A percentile compares a stretch with the other conserved stretches of the same genome.
phyloP scores from a whole-genome alignment of 2,888 invertebrate genomes.

The Apamea epomidion region DNA sequence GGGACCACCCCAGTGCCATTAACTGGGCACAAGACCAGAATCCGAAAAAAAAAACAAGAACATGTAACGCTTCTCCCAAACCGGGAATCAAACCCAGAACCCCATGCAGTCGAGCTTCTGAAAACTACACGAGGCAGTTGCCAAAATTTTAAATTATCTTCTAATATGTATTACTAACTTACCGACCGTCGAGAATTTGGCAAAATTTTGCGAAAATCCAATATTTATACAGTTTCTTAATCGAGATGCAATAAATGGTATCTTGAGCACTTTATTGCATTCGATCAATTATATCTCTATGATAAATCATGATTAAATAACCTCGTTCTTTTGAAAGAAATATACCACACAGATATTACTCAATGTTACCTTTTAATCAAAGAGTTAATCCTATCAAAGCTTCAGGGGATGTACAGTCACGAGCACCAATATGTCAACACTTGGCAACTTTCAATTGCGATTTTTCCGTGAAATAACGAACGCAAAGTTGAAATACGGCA shows the following conservation, averaged over 20 bases:
- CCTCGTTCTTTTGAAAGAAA: constrained; percentile 14
- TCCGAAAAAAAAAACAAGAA: neutral
- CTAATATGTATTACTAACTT: constrained; percentile 27
- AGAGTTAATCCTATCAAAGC: constrained; percentile 24
- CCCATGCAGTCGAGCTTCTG: too few species aligned
- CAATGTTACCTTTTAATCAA: neutral
- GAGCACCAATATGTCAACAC: too few species aligned
- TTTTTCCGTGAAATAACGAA: too few species aligned
- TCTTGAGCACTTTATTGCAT: constrained; percentile 64
- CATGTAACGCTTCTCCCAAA: neutral
- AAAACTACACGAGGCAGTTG: neutral
- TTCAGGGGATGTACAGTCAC: neutral
- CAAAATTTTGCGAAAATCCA: neutral
- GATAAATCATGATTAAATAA: constrained; percentile 62
- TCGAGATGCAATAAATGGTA: constrained; percentile 63
- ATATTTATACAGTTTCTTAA: constrained; percentile 62
- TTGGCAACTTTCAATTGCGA: too few species aligned
- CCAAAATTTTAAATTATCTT: neutral
- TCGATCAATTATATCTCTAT: constrained; percentile 37
- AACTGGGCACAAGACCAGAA: neutral
- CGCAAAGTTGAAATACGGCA: too few species aligned
- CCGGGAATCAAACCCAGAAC: neutral
- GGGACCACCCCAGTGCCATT: neutral
- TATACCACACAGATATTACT: neutral
- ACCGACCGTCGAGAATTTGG: constrained; percentile 60